These are phyloP conservation scores for Toxonevra muliebris DNA, from an alignment of 2,888 invertebrate genomes.

Conservation along the genomic window DNA sequence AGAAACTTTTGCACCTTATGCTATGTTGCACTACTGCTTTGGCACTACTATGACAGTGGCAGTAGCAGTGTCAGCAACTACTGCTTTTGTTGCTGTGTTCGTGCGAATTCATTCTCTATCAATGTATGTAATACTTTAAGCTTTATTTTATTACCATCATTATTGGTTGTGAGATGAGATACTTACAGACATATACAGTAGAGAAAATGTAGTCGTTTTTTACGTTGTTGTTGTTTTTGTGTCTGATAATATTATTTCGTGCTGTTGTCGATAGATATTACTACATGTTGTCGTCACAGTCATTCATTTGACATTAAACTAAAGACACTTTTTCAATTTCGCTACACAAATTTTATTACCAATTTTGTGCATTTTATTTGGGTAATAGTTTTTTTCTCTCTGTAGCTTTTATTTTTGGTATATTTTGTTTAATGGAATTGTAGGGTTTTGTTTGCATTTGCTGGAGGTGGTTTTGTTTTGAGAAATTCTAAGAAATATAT, in stretches of 20 bases:
- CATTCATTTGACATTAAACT: slow-evolving; percentile 34
- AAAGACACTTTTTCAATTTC: slow-evolving; percentile 46
- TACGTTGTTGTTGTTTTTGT: slow-evolving; percentile 22
- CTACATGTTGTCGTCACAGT: slow-evolving; percentile 26
- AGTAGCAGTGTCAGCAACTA: slow-evolving; percentile 6
- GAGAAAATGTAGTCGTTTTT: slow-evolving; percentile 9
- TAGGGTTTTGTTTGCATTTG: too few relatives aligned
- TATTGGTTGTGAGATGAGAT: slow-evolving; percentile 54
- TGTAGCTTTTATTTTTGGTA: too few relatives aligned
- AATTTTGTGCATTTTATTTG: slow-evolving; percentile 13
- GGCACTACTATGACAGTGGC: slow-evolving; percentile 3
- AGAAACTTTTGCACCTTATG: neutral
- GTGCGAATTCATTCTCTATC: slow-evolving; percentile 35
- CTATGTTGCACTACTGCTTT: neutral
- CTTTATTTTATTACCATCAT: slow-evolving; percentile 62
- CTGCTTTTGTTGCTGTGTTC: slow-evolving; percentile 23
- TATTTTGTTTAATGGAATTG: too few relatives aligned
- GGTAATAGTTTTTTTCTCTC: too few relatives aligned
- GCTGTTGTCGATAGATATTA: neutral
- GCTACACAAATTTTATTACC: slow-evolving; percentile 40
- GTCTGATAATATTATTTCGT: slow-evolving; percentile 36
- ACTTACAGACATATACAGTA: slow-evolving; percentile 34
- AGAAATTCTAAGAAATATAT: too few relatives aligned
- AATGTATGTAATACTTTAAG: slow-evolving; percentile 60
- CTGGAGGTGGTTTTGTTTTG: too few relatives aligned